A percentile compares a stretch with the other conserved stretches of the same genome.
Evolutionary conservation across 2,797 vertebrate genomes (phyloP).

Genomic region (Serranus cabrilla): DNA sequence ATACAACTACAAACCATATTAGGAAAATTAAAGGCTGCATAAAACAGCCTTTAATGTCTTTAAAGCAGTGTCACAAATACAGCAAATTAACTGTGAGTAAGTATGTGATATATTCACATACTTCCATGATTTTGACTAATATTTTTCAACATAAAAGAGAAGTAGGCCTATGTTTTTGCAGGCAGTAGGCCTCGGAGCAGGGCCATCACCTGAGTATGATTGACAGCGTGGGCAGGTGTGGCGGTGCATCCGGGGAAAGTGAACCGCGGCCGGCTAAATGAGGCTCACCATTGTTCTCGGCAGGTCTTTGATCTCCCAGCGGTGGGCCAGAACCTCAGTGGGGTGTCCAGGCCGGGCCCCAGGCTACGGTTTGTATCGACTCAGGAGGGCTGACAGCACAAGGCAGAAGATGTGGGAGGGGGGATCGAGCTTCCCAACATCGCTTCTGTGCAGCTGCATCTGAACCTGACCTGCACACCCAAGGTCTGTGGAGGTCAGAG

Average conservation of each 20-base stretch:
- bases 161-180: constrained; percentile 5
- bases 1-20: not conserved
- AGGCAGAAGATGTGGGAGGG: constrained; percentile 52
- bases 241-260: constrained; percentile 82
- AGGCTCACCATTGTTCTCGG: constrained; percentile 90
- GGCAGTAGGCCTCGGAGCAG: constrained; percentile 23
- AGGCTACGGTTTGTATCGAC: constrained; percentile 81
- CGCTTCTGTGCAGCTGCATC: constrained; percentile 34
- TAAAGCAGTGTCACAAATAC: constrained; percentile 4
- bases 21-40: not conserved
- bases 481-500: constrained; percentile 13
- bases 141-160: not conserved
- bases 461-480: constrained; percentile 42
- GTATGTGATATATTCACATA: not conserved
- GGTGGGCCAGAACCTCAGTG: constrained; percentile 87
- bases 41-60: too few relatives aligned
- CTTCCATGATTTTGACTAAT: not conserved
- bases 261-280: constrained; percentile 70
- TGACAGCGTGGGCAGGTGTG: constrained; percentile 89
- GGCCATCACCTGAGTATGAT: constrained; percentile 74
- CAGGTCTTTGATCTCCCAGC: constrained; percentile 91
- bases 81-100: not conserved
- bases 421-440: constrained; percentile 37
- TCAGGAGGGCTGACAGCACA: constrained; percentile 73
- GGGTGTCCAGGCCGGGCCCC: constrained; percentile 87